Conservation (phyloP, 2,113 vertebrate species). For the Hassar affinis region DNA sequence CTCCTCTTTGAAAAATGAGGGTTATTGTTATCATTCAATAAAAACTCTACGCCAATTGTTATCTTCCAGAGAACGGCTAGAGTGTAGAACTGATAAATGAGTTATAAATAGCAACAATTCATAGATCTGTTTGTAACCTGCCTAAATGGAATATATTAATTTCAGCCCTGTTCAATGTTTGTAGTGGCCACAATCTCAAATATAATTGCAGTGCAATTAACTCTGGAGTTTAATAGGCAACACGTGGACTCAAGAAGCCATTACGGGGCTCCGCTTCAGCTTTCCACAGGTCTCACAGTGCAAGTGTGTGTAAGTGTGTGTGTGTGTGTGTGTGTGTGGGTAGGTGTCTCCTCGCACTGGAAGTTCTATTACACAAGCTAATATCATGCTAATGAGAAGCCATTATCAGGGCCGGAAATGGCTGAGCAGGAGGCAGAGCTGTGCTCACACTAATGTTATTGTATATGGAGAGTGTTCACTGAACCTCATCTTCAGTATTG, state of each 20-base stretch:
- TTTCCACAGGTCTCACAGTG: background rate
- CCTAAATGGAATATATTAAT: constrained; percentile 7
- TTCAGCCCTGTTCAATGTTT: background rate
- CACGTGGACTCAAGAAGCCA: background rate
- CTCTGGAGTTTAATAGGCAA: background rate
- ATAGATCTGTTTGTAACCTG: constrained; percentile 3
- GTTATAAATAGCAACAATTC: constrained; percentile 24
- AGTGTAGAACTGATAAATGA: background rate
- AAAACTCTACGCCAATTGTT: background rate
- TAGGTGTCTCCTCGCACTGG: constrained; percentile 27
- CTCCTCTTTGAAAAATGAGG: background rate
- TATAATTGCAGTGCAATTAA: constrained; percentile 5
- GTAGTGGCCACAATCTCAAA: background rate
- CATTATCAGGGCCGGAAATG: constrained; percentile 60
- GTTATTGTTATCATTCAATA: background rate
- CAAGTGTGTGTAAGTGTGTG: constrained; percentile 17
- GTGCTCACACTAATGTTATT: constrained; percentile 44
- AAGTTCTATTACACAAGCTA: constrained; percentile 57
- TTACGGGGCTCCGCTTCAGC: background rate
- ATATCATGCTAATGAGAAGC: constrained; percentile 58
- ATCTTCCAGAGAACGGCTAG: background rate
- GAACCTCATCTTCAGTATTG: constrained; percentile 13
- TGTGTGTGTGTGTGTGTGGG: constrained; percentile 32
- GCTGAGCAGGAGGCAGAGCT: constrained; percentile 21
- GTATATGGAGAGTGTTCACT: constrained; percentile 50